Percentiles rank a stretch among this genome's conserved stretches.
Conservation (phyloP, 1,140 invertebrate genomes). For the Drosophila arizonae region DNA sequence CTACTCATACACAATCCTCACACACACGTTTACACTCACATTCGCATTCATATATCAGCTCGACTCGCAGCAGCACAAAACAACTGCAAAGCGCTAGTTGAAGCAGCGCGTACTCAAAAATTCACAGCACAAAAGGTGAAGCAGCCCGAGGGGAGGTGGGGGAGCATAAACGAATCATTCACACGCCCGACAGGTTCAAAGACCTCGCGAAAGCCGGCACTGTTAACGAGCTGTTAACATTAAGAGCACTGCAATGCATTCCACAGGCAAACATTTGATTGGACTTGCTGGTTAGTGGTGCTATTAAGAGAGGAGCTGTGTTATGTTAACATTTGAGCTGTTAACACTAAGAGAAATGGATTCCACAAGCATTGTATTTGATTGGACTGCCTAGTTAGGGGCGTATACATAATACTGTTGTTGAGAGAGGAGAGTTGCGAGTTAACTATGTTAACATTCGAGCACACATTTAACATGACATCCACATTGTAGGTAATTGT, state of each 20-base stretch:
- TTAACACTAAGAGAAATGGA: too few species aligned
- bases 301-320: neutral
- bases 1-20: slow-evolving; percentile 8
- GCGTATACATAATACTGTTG: neutral
- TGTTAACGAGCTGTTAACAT: slow-evolving; percentile 34
- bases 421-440: neutral
- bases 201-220: slow-evolving; percentile 66
- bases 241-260: neutral
- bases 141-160: neutral
- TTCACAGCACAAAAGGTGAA: slow-evolving; percentile 1
- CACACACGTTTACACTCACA: slow-evolving; percentile 24
- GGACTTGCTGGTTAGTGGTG: neutral
- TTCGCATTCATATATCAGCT: slow-evolving; percentile 7
- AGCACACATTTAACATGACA: neutral
- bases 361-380: too few species aligned
- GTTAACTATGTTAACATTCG: neutral
- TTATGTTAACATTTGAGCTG: neutral
- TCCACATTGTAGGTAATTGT: neutral
- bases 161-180: slow-evolving; percentile 17
- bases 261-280: neutral
- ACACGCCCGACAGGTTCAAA: slow-evolving; percentile 50
- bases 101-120: slow-evolving; percentile 16
- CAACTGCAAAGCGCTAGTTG: neutral
- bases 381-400: neutral
- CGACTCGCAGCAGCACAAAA: slow-evolving; percentile 27